These are phyloP conservation scores for Gymnogyps californianus DNA, from an alignment of 2,113 vertebrate genomes.

Conservation along the genomic window DNA sequence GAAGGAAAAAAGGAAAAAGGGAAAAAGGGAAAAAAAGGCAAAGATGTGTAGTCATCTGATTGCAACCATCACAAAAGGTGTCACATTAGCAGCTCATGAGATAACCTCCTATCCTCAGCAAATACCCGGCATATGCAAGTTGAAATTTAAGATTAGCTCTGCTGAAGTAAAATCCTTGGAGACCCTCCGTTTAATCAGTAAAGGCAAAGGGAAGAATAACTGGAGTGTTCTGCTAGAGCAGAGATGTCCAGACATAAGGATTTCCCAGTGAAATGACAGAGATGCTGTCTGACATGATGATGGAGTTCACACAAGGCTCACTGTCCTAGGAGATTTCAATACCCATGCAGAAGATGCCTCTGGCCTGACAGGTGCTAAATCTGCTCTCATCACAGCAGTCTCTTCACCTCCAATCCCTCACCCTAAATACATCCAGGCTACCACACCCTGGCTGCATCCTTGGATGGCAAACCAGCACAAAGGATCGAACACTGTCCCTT, in stretches of 20 bases:
- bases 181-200: background rate
- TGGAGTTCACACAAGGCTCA: background rate
- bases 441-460: background rate
- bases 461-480: background rate
- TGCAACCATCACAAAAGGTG: background rate
- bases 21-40: background rate
- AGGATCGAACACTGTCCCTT: background rate
- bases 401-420: background rate
- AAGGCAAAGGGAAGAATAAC: background rate
- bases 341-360: background rate
- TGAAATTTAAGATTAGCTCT: background rate
- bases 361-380: conserved; percentile 40
- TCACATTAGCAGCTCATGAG: background rate
- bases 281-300: background rate
- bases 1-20: background rate
- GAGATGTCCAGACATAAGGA: background rate
- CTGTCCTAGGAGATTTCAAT: conserved; percentile 12
- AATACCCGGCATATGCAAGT: background rate
- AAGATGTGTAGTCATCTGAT: background rate
- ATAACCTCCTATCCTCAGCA: background rate
- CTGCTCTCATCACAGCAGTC: background rate
- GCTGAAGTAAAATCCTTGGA: background rate
- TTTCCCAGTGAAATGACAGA: background rate
- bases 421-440: background rate
- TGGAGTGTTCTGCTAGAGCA: background rate